Evolutionary conservation across 2,888 invertebrate genomes (phyloP).

Genomic region (Ennomos quercinarius): DNA sequence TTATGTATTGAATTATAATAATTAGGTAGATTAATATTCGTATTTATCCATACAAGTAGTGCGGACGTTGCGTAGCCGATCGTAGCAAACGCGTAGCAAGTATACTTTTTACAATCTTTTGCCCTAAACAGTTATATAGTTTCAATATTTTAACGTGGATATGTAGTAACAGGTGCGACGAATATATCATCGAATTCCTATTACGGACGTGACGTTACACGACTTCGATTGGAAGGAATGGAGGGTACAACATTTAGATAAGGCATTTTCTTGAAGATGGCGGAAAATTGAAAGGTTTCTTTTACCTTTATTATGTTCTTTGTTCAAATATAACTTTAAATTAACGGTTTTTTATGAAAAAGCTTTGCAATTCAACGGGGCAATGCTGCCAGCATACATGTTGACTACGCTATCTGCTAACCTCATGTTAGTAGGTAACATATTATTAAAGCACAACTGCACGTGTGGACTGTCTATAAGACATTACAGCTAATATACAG

Average conservation of each 20-base stretch:
- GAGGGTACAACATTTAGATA: conserved; percentile 28
- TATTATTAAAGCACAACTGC: too few species aligned
- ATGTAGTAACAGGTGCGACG: conserved; percentile 31
- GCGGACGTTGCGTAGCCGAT: not conserved
- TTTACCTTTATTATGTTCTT: conserved; percentile 14
- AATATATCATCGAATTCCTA: conserved; percentile 29
- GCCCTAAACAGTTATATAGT: conserved; percentile 9
- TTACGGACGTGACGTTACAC: conserved; percentile 33
- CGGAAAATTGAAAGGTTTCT: conserved; percentile 14
- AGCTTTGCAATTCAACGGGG: too few species aligned
- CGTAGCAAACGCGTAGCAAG: conserved; percentile 11
- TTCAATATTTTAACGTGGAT: conserved; percentile 23
- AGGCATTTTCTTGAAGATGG: conserved; percentile 23
- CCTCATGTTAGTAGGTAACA: too few species aligned
- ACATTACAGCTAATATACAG: too few species aligned
- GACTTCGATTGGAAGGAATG: conserved; percentile 23
- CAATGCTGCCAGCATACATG: too few species aligned
- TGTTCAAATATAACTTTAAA: conserved; percentile 5
- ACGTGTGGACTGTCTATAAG: too few species aligned
- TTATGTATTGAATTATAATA: too few species aligned
- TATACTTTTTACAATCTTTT: conserved; percentile 2
- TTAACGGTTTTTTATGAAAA: too few species aligned
- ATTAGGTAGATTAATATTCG: too few species aligned
- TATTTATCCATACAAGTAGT: too few species aligned
- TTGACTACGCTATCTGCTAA: too few species aligned